Evolutionary conservation across 2,797 vertebrate genomes (phyloP).

Genomic region (Zenarchopterus dispar): DNA sequence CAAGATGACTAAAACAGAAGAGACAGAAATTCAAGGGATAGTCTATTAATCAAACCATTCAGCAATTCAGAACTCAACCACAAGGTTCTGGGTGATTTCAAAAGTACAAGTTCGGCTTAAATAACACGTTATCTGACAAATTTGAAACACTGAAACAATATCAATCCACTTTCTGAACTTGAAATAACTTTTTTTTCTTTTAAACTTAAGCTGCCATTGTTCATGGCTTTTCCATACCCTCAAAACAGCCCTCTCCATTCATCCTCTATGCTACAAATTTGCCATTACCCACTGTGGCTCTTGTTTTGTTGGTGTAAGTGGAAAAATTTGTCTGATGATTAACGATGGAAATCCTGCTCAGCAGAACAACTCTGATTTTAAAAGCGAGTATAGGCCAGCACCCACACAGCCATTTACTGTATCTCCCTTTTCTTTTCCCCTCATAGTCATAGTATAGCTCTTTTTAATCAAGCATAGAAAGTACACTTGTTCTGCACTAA

Average conservation of each 20-base stretch:
- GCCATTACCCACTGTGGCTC: constrained; percentile 10
- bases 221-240: constrained; percentile 19
- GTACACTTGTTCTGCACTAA: too few relatives aligned
- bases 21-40: too few relatives aligned
- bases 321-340: constrained; percentile 41
- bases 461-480: too few relatives aligned
- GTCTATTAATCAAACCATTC: too few relatives aligned
- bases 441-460: not conserved
- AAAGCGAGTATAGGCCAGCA: constrained; percentile 20
- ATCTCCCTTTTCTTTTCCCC: not conserved
- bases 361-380: constrained; percentile 25
- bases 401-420: constrained; percentile 28
- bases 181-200: not conserved
- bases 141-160: too few relatives aligned
- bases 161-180: not conserved
- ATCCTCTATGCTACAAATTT: constrained; percentile 20
- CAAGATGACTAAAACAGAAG: too few relatives aligned
- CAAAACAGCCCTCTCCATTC: constrained; percentile 20
- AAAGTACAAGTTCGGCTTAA: too few relatives aligned
- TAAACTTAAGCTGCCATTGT: not conserved
- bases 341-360: constrained; percentile 48
- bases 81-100: too few relatives aligned
- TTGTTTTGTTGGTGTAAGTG: constrained; percentile 11
- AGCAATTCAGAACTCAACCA: too few relatives aligned
- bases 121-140: too few relatives aligned